Conservation (phyloP, 2,888 invertebrate genomes). For the Xestia sexstrigata region DNA sequence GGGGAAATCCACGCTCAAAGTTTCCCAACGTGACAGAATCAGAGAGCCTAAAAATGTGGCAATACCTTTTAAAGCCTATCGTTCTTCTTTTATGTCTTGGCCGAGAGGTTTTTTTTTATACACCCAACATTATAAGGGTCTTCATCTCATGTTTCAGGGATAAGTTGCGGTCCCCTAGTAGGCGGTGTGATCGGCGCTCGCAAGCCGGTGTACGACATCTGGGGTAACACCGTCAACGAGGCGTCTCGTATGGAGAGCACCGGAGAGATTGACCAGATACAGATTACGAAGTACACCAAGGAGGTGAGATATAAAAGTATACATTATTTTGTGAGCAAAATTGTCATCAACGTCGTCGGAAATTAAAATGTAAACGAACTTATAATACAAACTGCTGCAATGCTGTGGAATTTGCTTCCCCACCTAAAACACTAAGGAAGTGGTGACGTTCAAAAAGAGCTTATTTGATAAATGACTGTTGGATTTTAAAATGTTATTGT, state of each 20-base stretch:
- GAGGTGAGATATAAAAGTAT: conserved; percentile 84
- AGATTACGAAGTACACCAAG: conserved; percentile 96
- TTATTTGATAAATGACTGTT: too few relatives aligned
- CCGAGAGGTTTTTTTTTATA: background rate
- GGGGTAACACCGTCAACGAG: conserved; percentile 99
- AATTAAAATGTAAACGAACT: too few relatives aligned
- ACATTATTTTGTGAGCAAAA: background rate
- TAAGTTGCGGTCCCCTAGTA: conserved; percentile 98
- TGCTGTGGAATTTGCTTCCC: too few relatives aligned
- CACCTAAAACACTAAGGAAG: too few relatives aligned
- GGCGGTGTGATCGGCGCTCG: conserved; percentile 98
- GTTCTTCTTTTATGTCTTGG: background rate
- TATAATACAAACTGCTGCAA: too few relatives aligned
- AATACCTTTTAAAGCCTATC: background rate
- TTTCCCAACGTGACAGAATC: background rate
- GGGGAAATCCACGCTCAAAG: background rate
- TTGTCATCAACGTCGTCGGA: background rate
- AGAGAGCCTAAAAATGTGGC: background rate
- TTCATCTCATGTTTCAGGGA: conserved; percentile 89
- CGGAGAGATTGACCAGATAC: conserved; percentile 96
- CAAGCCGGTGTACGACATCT: conserved; percentile 99
- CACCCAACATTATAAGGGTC: too few relatives aligned
- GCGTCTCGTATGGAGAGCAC: conserved; percentile 99
- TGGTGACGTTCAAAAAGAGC: too few relatives aligned
- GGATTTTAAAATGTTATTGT: too few relatives aligned